These are phyloP conservation scores for Yponomeuta plumbellus DNA, from an alignment of 2,888 invertebrate genomes.

Conservation along the genomic window DNA sequence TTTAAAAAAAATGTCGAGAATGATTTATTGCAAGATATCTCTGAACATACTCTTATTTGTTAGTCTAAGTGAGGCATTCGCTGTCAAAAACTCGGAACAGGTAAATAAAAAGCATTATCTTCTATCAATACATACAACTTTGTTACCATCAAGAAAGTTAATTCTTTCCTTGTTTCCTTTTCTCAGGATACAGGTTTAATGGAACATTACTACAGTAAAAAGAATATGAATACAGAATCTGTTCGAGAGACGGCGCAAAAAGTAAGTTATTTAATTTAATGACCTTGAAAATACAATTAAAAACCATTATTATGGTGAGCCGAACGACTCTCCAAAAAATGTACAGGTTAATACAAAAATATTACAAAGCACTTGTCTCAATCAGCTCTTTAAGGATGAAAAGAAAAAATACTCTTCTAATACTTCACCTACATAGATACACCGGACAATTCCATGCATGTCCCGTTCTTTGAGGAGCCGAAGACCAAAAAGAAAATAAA, in stretches of 20 bases:
- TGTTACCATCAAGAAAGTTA: too few relatives aligned
- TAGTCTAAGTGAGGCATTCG: neutral
- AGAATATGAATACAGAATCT: neutral
- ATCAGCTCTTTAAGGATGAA: too few relatives aligned
- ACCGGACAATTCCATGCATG: conserved; percentile 47
- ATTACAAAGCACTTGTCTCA: too few relatives aligned
- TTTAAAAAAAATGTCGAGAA: neutral
- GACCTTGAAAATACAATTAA: too few relatives aligned
- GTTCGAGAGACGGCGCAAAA: neutral
- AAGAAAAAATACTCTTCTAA: conserved; percentile 1
- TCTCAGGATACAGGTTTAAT: neutral
- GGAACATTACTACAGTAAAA: neutral
- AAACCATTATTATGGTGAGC: too few relatives aligned
- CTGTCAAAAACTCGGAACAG: too few relatives aligned
- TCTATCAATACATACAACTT: too few relatives aligned
- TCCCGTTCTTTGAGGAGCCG: conserved; percentile 39
- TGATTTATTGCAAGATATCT: neutral
- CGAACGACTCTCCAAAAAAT: too few relatives aligned
- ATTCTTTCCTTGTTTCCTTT: neutral
- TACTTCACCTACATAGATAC: conserved; percentile 51
- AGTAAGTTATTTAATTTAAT: neutral
- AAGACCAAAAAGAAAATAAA: conserved; percentile 39
- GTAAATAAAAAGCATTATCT: too few relatives aligned
- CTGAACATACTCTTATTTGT: neutral
- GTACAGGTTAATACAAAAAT: too few relatives aligned